Evolutionary conservation across 23 tunicate species (phyloP).

Genomic region (Styela clava): DNA sequence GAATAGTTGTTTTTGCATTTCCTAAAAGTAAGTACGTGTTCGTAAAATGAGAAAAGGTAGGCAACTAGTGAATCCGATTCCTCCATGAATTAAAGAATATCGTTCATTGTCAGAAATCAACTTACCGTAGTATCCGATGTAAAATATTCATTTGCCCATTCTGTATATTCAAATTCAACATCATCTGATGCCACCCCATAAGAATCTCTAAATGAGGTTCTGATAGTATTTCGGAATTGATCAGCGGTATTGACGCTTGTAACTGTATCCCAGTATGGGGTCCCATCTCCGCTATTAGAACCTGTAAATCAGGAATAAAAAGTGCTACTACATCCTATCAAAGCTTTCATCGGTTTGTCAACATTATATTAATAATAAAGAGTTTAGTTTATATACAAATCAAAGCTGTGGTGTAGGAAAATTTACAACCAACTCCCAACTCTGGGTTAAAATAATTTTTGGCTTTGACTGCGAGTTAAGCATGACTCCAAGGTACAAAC

Average conservation of each 20-base stretch:
- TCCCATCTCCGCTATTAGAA: slow-evolving; percentile 43
- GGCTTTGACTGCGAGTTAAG: too few relatives aligned
- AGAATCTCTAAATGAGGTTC: slow-evolving; percentile 2
- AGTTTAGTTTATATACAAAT: not conserved
- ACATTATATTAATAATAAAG: not conserved
- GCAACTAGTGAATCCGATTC: not conserved
- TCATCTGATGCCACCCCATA: slow-evolving; percentile 37
- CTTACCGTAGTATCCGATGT: slow-evolving; percentile 1
- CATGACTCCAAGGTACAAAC: too few relatives aligned
- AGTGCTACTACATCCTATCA: not conserved
- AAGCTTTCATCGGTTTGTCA: not conserved
- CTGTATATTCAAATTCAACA: slow-evolving; percentile 34
- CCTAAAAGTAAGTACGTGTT: slow-evolving; percentile 12
- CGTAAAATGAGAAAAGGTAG: not conserved
- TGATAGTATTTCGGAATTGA: slow-evolving; percentile 11
- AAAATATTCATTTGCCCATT: slow-evolving; percentile 29
- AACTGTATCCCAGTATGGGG: slow-evolving; percentile 50
- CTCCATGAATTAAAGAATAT: not conserved
- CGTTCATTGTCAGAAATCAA: not conserved
- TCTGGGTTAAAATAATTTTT: too few relatives aligned
- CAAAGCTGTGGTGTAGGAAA: not conserved
- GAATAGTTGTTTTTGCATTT: slow-evolving; percentile 29
- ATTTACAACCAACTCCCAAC: too few relatives aligned
- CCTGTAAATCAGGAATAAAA: slow-evolving; percentile 25
- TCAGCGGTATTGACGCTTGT: not conserved